These are phyloP conservation scores for Dermochelys coriacea DNA, from an alignment of 2,797 vertebrate species.

Conservation along the genomic window DNA sequence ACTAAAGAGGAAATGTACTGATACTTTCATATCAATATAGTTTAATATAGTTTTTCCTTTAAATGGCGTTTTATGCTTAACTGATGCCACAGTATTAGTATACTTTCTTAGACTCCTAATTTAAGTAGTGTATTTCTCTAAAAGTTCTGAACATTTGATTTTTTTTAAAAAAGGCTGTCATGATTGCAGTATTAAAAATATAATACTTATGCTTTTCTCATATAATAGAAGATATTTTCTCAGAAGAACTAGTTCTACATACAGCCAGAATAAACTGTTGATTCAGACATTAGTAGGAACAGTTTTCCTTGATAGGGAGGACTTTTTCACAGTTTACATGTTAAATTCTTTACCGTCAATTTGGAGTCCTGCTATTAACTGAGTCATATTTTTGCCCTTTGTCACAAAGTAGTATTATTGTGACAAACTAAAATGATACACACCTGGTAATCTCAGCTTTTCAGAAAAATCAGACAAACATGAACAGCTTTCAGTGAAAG, in stretches of 20 bases:
- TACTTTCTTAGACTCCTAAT: background rate
- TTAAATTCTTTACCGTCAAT: background rate
- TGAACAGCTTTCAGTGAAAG: background rate
- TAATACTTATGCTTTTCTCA: background rate
- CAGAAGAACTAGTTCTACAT: background rate
- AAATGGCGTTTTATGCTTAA: background rate
- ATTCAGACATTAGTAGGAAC: background rate
- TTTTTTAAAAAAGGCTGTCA: background rate
- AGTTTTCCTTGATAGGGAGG: background rate
- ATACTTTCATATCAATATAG: background rate
- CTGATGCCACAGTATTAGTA: background rate
- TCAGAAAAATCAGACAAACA: background rate
- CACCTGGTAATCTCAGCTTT: background rate
- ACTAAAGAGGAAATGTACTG: background rate
- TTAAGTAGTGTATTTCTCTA: background rate
- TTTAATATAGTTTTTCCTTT: background rate
- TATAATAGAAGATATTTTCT: background rate
- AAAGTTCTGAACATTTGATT: background rate
- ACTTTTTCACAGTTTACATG: background rate
- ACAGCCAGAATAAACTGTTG: background rate
- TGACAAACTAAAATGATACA: background rate
- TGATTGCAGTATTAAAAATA: background rate
- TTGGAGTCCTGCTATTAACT: background rate
- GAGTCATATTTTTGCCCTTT: background rate
- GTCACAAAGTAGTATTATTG: background rate